Evolutionary conservation across 2,888 invertebrate genomes (phyloP).

Genomic region (Tetragnatha montana): DNA sequence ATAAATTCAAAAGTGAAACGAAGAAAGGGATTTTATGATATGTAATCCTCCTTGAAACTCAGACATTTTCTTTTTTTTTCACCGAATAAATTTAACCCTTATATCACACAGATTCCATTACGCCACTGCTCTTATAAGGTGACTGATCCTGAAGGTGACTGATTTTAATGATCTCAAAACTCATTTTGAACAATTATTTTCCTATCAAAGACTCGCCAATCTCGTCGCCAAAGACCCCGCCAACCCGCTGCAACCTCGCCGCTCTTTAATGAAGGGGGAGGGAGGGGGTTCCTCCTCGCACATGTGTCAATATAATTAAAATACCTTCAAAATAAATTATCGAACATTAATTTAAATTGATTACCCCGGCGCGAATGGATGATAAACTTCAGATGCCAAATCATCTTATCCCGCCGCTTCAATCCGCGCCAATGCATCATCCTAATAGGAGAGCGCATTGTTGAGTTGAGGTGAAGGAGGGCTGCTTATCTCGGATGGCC

Average conservation of each 20-base stretch:
- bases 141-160: no score
- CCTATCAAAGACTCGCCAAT: background rate
- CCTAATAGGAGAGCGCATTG: no score
- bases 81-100: no score
- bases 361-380: conserved; percentile 53
- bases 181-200: no score
- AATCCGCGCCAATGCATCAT: conserved; percentile 17
- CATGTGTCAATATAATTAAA: conserved; percentile 71
- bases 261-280: conserved; percentile 56
- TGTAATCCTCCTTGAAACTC: no score
- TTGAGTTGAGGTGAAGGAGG: background rate
- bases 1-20: no score
- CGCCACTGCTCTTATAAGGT: no score
- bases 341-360: conserved; percentile 71
- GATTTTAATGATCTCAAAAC: no score
- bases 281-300: conserved; percentile 18
- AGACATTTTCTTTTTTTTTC: no score
- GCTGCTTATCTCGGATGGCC: conserved; percentile 8
- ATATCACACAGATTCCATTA: no score
- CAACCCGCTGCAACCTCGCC: conserved; percentile 54
- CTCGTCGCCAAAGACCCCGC: conserved; percentile 23
- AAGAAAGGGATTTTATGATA: no score
- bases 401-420: conserved; percentile 46
- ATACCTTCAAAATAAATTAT: conserved; percentile 71
- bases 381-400: conserved; percentile 68